Base-by-base conservation (phyloP, 2,797 vertebrate genomes). In the Typhlichthys eigenmanni region DNA sequence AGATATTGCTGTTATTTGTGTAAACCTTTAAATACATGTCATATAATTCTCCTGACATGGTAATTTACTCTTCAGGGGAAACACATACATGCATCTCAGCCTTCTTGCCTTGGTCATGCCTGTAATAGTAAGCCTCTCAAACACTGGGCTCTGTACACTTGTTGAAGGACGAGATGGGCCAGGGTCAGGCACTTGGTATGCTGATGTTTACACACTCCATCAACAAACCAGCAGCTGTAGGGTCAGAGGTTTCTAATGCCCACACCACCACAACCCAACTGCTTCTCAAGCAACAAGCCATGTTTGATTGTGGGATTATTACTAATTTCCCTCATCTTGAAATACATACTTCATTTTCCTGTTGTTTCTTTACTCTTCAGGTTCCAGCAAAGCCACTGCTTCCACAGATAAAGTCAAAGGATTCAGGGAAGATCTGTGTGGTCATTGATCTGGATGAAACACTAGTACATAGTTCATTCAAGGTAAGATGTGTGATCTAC, bases 381-480 rank as follows among this genome's bases (percentile, higher is more conserved):
- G 91, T 89, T 60, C 86, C 93, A 5, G 85, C 87, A 60, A 93
- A 94, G 72, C 94, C 95, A 17, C 90, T 99, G 71, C 92, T 99
- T 51, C 95, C 96, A 0, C 94, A 92, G 84, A 89, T 94, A 65
- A 92, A 94, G 76, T 93, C 94, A 0, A 92, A 94, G 79, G 97
- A 97, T 1, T 87, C 82, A 14, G 95, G 94, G 72, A 98, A 97
- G 92, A 96, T 98, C 78, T 99, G 97, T 2, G 96, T 98, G 73
- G 95, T 99, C 75, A 97, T 99, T 29, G 97, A 99, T 91, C 89
- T 99, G 92, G 97, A 98, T 45, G 97, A 99, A 92, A 99, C 97
- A 0, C 84, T 98, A 90, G 97, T 98, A 64, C 97, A 98, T 88
- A 98, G 97, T 87, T 98, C 96, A 65, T 99, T 99, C 85, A 98